These are phyloP conservation scores for Branchipolynoe longqiensis DNA, from an alignment of 2,888 invertebrate genomes.

Conservation along the genomic window DNA sequence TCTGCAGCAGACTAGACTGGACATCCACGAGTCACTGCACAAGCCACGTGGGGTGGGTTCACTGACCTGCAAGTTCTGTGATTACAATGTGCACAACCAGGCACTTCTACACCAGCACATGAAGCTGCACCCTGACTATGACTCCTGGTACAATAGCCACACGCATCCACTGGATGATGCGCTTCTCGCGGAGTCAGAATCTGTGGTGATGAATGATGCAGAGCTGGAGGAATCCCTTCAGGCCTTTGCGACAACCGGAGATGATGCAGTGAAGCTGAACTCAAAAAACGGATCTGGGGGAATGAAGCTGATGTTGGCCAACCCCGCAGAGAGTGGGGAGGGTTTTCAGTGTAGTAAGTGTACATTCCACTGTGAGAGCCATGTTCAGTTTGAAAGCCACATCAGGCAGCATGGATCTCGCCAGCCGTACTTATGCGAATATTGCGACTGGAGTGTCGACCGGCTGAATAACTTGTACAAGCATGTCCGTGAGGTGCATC, in stretches of 20 bases:
- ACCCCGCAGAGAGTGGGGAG: slow-evolving; percentile 7
- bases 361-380: slow-evolving; percentile 44
- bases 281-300: slow-evolving; percentile 8
- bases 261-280: neutral
- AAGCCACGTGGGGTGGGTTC: slow-evolving; percentile 62
- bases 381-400: slow-evolving; percentile 59
- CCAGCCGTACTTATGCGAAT: slow-evolving; percentile 75
- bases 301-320: slow-evolving; percentile 25
- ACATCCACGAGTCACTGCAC: slow-evolving; percentile 74
- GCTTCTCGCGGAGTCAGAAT: slow-evolving; percentile 66
- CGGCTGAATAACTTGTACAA: slow-evolving; percentile 74
- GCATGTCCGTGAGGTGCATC: slow-evolving; percentile 75
- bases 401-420: slow-evolving; percentile 8
- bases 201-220: neutral
- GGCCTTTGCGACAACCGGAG: neutral
- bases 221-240: neutral
- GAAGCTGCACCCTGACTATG: slow-evolving; percentile 71
- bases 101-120: slow-evolving; percentile 75
- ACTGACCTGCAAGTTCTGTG: slow-evolving; percentile 73
- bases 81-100: slow-evolving; percentile 73
- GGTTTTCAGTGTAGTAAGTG: slow-evolving; percentile 56
- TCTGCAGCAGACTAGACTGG: slow-evolving; percentile 67
- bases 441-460: slow-evolving; percentile 78
- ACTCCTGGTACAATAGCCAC: slow-evolving; percentile 72
- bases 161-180: slow-evolving; percentile 69